Evolutionary conservation across 2,113 vertebrate species (phyloP), one percentile per base, ranked within the genome.

Genomic region (Salvelinus sp.): DNA sequence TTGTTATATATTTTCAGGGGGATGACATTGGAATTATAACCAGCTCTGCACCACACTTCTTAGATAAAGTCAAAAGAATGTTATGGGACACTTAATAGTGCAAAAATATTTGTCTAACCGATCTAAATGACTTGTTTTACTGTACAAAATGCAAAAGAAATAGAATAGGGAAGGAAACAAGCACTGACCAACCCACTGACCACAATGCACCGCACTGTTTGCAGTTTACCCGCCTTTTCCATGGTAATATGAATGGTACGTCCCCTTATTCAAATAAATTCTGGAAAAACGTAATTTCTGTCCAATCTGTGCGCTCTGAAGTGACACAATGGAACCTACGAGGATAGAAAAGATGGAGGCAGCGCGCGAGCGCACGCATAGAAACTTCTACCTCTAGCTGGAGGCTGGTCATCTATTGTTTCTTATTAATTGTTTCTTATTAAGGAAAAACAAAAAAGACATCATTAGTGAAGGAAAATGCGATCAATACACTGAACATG

Each of bases 241-340:
- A 76, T 83, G 79, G 80, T 66, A 80, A 86, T 54, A 70, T 27
- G 18, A 2, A 12, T 13, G 1, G 70, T 27, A 54, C 14, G 78
- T 75, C 87, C 90, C 77, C 27, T 20, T 44, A 91, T 90, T 91
- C 75, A 91, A 92, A 92, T 68, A 7, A 67, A 72, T n/a, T 69
- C 25, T 76, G 74, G 33, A n/a, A 44, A 70, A 86, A 93, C 93
- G 93, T 94, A 93, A 94, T 88, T 75, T 81, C 13, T 50, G 81
- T 73, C 94, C 95, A 94, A 92, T 95, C 81, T 83, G 66, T n/a
- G 82, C 44, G 73, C 85, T 82, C 73, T 74, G 74, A 67, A 82
- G 90, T 96, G 95, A 96, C 93, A 91, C 94, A 92, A 96, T 90
- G 93, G 90, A 86, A 83, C 69, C 28, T 83, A 76, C 85, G 83